Evolutionary conservation across 2,113 vertebrate species (phyloP).

Genomic region (Pithys albifrons): DNA sequence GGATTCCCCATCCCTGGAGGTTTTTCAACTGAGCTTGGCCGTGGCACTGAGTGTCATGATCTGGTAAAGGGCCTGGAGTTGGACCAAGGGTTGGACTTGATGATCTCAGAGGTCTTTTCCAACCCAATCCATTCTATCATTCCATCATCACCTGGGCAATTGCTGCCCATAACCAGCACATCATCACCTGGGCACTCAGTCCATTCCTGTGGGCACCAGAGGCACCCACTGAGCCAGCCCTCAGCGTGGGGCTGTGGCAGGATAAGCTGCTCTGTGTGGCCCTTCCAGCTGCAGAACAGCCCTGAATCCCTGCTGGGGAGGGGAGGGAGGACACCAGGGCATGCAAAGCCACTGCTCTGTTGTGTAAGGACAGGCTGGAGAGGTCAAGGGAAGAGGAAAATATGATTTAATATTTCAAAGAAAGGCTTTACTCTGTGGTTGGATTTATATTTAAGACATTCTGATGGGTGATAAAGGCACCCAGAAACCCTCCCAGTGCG

Average conservation of each 20-base stretch:
- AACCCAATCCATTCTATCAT: no score
- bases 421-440: not conserved
- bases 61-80: no score
- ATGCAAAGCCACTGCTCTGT: not conserved
- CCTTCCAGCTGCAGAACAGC: rapidly evolving
- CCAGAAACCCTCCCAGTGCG: rapidly evolving
- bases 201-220: no score
- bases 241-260: not conserved
- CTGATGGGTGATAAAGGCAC: not conserved
- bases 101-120: no score
- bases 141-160: no score
- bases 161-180: no score
- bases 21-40: no score
- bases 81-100: no score
- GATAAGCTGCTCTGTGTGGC: not conserved
- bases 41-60: no score
- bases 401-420: not conserved
- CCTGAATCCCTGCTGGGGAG: not conserved
- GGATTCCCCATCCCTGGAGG: no score
- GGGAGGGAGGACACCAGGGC: not conserved
- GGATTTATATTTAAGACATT: not conserved
- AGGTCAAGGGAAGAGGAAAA: not conserved
- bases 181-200: no score
- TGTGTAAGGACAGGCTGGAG: not conserved
- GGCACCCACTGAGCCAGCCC: not conserved